Base-by-base conservation (phyloP, 2,888 invertebrate species). In the Oscheius sp. region DNA sequence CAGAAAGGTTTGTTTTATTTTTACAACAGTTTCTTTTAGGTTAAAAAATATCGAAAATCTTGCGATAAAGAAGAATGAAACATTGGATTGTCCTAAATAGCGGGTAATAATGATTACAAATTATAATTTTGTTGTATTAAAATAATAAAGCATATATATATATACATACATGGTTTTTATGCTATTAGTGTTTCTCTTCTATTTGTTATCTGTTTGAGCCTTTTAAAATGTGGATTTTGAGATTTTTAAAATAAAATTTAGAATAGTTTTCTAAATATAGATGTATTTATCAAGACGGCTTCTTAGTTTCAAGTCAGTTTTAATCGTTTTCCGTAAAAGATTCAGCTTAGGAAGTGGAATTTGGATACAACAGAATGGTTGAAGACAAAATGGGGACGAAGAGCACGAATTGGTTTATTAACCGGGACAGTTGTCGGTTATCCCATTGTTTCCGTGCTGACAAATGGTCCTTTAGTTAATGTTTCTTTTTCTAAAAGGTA, bases 391-490 rank as follows among this genome's bases (percentile, higher is more conserved):
- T 72, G 77, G 72, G 82, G 82, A 1, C 64, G 78, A 44, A 56
- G 75, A 17, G 67, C 76, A 14, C 68, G 78, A 32, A 75, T 83
- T 32, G 79, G 80, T 4, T 59, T 82, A n/a, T 67, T 83, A n/a
- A 78, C 73, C 0, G 82, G 75, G 22, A 82, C 80, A 9, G 70
- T 83, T n/a, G 73, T 78, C 49, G 67, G 64, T 1, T 82, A 81
- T 67, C 84, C 84, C 9, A 51, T 81, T 24, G 74, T 72, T n/a
- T 71, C 73, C 3, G 65, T 83, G 33, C 59, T 80, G 5, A 36
- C 74, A 12, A 80, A 82, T 59, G 84, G 84, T 1, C 83, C 84
- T 0, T 68, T 84, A 17, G 72, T 82, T n/a, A 80, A 75, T 49
- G 64, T 74, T 22, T 73, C 78, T 0, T 82, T 83, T 66, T 74